These are phyloP conservation scores for Cepaea hortensis DNA, from an alignment of 2,888 invertebrate species.

Conservation along the genomic window DNA sequence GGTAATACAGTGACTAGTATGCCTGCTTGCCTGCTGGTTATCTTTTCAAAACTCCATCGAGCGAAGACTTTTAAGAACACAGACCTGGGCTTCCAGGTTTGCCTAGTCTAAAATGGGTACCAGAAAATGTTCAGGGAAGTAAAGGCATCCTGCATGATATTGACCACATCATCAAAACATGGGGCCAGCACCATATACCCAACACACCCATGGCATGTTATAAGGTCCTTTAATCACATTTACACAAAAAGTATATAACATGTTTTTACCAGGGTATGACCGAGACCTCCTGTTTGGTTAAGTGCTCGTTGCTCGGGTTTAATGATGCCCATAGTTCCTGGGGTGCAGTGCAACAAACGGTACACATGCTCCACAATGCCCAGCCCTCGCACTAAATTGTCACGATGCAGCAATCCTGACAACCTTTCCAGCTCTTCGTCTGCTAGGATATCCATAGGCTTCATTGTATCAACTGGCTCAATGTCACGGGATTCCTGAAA, in stretches of 20 bases:
- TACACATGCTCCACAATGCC: conserved; percentile 76
- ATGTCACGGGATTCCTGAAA: conserved; percentile 48
- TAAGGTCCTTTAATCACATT: background rate
- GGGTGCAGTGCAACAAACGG: conserved; percentile 73
- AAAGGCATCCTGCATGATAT: no score
- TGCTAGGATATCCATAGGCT: conserved; percentile 74
- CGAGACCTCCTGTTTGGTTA: conserved; percentile 30
- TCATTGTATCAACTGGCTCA: conserved; percentile 70
- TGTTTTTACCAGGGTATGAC: conserved; percentile 45
- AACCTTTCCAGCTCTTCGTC: conserved; percentile 76
- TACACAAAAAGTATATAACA: background rate
- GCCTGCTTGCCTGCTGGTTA: no score
- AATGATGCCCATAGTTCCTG: conserved; percentile 72
- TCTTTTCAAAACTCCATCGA: no score
- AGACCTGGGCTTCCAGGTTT: no score
- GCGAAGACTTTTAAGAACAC: no score
- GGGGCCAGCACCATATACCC: no score
- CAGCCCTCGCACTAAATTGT: conserved; percentile 75
- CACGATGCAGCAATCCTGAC: conserved; percentile 74
- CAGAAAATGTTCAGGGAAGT: no score
- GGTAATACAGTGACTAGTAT: no score
- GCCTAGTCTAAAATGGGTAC: no score
- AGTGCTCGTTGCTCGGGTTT: conserved; percentile 62
- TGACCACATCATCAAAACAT: no score
- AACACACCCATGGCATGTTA: no score